Base-by-base conservation (phyloP, 2,888 invertebrate genomes). In the Himalopsyche japonica region DNA sequence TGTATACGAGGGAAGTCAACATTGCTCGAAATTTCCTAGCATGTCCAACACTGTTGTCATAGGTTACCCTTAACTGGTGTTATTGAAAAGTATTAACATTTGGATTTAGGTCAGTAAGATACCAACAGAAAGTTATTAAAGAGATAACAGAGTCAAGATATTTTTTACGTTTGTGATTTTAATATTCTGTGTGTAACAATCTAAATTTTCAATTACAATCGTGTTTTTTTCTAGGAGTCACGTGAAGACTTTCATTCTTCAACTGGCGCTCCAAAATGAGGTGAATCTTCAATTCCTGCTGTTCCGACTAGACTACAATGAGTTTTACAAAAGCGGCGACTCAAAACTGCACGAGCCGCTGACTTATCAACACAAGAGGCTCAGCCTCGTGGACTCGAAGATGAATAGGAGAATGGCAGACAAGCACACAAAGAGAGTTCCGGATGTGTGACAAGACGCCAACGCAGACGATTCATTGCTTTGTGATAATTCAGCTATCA, bases 291-390 rank as follows among this genome's bases (percentile, higher is more conserved):
- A 98, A 89, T 94, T 97, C 88, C 94, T 99, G 84, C 98, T 98
- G 87, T 97, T 97, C 89, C 94, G 98, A 3, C 93, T 99, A 83
- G 98, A 98, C 91, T 99, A 98, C 90, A 99, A 98, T 90, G 97
- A 98, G 90, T 97, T 97, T 91, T 99, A 99, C 92, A 97, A 97
- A 89, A 95, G 95, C 86, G 94, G 95, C 85, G 96, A 97, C 89
- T 94, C 95, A 87, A 94, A 96, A 88, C 93, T 97, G 82, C 95
- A 95, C 85, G 95, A 93, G 85, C 94, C 94, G 4, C 90, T 94
- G 81, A 94, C 94, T 0, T 94, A 94, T 88, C 94, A 94, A 87
- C 94, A 94, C 89, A 93, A 94, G 90, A 91, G 94, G 37, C 91
- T 94, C 89, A 94, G 94, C 88, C 93, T 92, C 88, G 92, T 93